phyloP scores from a whole-genome alignment of 2,888 invertebrate genomes.

The Creontiades dilutus region DNA sequence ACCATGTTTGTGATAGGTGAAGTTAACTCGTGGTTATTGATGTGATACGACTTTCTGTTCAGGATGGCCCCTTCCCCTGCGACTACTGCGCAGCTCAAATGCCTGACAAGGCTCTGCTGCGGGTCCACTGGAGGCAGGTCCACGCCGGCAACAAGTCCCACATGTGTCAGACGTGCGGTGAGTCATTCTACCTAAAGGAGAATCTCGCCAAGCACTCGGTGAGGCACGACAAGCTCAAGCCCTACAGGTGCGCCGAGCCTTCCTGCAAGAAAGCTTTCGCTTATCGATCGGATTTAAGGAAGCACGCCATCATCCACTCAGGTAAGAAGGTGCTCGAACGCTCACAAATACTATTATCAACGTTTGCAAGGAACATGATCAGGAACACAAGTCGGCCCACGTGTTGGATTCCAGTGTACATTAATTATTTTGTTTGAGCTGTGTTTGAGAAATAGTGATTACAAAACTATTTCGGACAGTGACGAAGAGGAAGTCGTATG shows the following conservation, averaged over 20 bases:
- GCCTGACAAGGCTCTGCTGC: conserved; percentile 75
- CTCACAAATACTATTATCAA: no score
- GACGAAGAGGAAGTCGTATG: no score
- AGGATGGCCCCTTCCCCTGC: conserved; percentile 76
- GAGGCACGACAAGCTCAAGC: conserved; percentile 83
- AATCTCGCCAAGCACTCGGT: conserved; percentile 83
- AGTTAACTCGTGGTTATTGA: background rate
- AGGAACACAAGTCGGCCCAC: no score
- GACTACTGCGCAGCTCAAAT: conserved; percentile 76
- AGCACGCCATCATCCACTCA: conserved; percentile 80
- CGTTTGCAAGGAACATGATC: no score
- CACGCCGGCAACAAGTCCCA: conserved; percentile 75
- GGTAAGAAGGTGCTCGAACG: conserved; percentile 76
- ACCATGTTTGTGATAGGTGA: no score
- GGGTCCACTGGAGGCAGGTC: conserved; percentile 75
- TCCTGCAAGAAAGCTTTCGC: conserved; percentile 83
- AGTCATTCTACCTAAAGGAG: conserved; percentile 84
- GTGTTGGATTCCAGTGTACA: no score
- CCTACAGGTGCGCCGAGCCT: conserved; percentile 80
- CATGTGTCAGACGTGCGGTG: conserved; percentile 76
- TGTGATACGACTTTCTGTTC: background rate
- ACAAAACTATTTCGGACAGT: no score
- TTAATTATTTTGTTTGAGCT: no score
- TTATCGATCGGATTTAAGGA: conserved; percentile 79
- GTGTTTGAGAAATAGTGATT: no score